phyloP scores from a whole-genome alignment of 2,888 invertebrate species.

The Amphimallon solstitiale region DNA sequence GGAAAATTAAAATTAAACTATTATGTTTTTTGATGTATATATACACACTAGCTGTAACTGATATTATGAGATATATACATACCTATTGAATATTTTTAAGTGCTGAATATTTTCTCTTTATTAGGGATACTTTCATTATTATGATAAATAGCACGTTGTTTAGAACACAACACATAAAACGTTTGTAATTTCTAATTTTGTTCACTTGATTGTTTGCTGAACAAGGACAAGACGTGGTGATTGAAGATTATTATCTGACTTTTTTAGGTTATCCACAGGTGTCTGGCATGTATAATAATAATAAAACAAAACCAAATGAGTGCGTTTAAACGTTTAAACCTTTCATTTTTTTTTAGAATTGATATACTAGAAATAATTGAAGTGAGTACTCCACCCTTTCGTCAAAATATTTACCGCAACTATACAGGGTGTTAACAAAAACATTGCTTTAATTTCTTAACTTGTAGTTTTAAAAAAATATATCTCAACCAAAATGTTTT shows the following conservation, averaged over 20 bases:
- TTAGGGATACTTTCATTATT: constrained; percentile 33
- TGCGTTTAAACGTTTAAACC: too few relatives aligned
- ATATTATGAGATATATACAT: constrained; percentile 47
- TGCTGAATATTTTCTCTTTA: constrained; percentile 35
- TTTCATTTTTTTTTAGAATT: too few relatives aligned
- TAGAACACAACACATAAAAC: constrained; percentile 24
- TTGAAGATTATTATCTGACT: constrained; percentile 16
- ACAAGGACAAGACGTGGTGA: constrained; percentile 22
- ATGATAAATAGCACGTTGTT: constrained; percentile 32
- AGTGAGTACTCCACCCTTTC: too few relatives aligned
- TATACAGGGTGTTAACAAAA: too few relatives aligned
- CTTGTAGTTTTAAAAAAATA: too few relatives aligned
- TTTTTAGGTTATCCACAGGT: constrained; percentile 22
- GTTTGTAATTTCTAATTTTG: constrained; percentile 11
- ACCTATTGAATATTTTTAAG: constrained; percentile 37
- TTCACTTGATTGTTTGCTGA: constrained; percentile 1
- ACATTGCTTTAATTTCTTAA: too few relatives aligned
- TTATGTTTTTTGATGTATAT: constrained; percentile 38
- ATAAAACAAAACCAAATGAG: too few relatives aligned
- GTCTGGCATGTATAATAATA: background rate
- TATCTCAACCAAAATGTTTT: too few relatives aligned
- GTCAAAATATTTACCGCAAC: too few relatives aligned
- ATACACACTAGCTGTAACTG: constrained; percentile 46
- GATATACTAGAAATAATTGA: too few relatives aligned
- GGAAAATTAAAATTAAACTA: constrained; percentile 26